Base-by-base conservation (phyloP, 2,113 vertebrate genomes). In the Myotis brandtii region DNA sequence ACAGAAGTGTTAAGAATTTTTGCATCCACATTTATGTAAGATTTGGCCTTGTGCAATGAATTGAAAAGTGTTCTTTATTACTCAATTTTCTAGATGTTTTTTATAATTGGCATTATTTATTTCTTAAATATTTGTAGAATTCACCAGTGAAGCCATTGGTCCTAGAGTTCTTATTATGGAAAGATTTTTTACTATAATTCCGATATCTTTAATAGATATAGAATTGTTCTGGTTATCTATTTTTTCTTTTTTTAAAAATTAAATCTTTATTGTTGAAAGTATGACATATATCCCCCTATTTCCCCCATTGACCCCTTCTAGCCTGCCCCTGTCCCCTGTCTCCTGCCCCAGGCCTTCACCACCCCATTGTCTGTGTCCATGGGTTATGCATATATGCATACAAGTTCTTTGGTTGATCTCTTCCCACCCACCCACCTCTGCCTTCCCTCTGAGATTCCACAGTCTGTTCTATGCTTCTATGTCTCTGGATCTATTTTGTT, bases 31-130 rank as follows among this genome's bases (percentile, higher is more conserved):
- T 94, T 82, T 56, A 9, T 83, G 48, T 59, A 48, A 83, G 69
- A 64, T 54, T 82, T 94, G 77, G 21, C 48, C 54, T 83, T 54
- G 23, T 46, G 82, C n/a, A 82, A 43, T 54, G 67, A 83, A 21
- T 46, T 69, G 48, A 77, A 50, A 83, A 67, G 30, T 76, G 20
- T 93, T 80, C 4, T 32, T 6, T 40, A 40, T 17, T 79, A 25
- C 72, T 86, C 54, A 81, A 7, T 80, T 69, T 87, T 86, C 54
- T 66, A 5, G 34, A 37, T 91, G 20, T 16, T 43, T 91, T 95
- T 95, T 43, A 86, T 43, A 62, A 80, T 72, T 86, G 54, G 9
- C 86, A 9, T 70, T 91, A 21, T 88, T 73, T 86, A 37, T 82
- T 77, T 13, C 54, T 81, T 73, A 64, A 52, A 82, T 72, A 32